phyloP scores from a whole-genome alignment of 2,797 vertebrate genomes.

The Spea hammondii region DNA sequence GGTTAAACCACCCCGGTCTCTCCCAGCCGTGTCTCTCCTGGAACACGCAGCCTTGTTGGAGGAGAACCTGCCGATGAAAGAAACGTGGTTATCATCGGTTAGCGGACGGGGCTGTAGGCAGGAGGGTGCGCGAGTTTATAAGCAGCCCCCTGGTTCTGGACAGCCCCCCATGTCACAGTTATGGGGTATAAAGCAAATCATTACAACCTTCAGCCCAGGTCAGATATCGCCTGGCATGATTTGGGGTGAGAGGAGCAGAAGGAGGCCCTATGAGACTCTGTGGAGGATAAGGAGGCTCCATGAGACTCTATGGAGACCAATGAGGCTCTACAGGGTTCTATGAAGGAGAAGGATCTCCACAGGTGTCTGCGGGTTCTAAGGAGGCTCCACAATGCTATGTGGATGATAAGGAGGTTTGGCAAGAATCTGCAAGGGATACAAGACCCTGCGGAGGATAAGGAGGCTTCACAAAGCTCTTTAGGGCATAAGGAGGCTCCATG shows the following conservation, averaged over 20 bases:
- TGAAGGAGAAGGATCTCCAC: too few species aligned
- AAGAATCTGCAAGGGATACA: background rate
- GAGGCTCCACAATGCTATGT: background rate
- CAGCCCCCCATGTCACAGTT: too few species aligned
- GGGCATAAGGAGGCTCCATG: background rate
- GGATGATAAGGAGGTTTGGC: background rate
- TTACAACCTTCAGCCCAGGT: too few species aligned
- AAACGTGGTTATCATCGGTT: too few species aligned
- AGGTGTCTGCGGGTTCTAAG: background rate
- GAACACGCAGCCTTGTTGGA: constrained; percentile 84
- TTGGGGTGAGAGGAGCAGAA: too few species aligned
- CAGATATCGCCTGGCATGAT: too few species aligned
- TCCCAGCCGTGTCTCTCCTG: constrained; percentile 97
- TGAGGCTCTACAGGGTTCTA: too few species aligned
- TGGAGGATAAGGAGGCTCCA: background rate
- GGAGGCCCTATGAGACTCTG: background rate
- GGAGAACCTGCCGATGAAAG: constrained; percentile 74
- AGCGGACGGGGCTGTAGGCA: background rate
- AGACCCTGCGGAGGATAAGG: background rate
- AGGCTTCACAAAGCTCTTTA: background rate
- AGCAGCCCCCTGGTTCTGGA: too few species aligned
- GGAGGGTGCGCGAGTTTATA: too few species aligned
- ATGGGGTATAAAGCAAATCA: too few species aligned
- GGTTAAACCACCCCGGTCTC: constrained; percentile 90
- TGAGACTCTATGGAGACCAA: too few species aligned